Evolutionary conservation across 2,113 vertebrate genomes (phyloP).

Genomic region (Cynoglossus semilaevis): DNA sequence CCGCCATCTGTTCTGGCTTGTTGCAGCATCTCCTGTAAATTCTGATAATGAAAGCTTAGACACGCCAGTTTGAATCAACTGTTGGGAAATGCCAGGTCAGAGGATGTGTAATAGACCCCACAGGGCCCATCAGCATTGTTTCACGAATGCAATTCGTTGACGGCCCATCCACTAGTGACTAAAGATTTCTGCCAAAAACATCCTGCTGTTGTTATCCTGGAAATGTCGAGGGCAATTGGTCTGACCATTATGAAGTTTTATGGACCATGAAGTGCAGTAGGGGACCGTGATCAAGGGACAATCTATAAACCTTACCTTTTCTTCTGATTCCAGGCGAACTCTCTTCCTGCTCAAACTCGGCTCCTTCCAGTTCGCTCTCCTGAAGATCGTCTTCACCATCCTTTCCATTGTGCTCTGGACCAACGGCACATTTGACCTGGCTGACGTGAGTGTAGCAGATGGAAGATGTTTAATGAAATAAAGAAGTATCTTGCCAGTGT

Average conservation of each 20-base stretch:
- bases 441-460: constrained; percentile 72
- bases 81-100: background rate
- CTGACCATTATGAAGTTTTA: background rate
- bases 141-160: background rate
- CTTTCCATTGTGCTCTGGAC: constrained; percentile 84
- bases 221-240: background rate
- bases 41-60: background rate
- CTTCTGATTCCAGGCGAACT: constrained; percentile 60
- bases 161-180: no score
- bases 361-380: constrained; percentile 82
- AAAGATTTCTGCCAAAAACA: constrained; percentile 8
- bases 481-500: no score
- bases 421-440: constrained; percentile 73
- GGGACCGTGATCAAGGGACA: background rate
- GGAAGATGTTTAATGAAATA: background rate
- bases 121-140: background rate
- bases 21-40: no score
- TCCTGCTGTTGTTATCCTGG: constrained; percentile 10
- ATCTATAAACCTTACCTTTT: constrained; percentile 18
- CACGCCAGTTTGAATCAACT: background rate
- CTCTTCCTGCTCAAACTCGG: constrained; percentile 86
- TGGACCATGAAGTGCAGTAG: no score
- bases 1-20: no score
- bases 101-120: background rate
- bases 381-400: constrained; percentile 80